A percentile compares a stretch with the other conserved stretches of the same genome.
Conservation (phyloP, 2,888 invertebrate species). For the Acleris literana region DNA sequence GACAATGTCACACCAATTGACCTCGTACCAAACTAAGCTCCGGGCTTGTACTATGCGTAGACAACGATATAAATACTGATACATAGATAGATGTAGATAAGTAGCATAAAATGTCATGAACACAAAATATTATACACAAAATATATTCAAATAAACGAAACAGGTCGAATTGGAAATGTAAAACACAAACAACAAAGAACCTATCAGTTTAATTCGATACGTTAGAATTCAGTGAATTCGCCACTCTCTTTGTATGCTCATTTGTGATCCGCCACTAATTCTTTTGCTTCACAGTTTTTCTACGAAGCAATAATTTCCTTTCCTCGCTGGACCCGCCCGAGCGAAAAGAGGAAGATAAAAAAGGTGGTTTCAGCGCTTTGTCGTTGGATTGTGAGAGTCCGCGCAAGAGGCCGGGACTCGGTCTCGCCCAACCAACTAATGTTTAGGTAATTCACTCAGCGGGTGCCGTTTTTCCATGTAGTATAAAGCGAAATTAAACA, state of each 20-base stretch:
- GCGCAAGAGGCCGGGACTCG: slow-evolving; percentile 37
- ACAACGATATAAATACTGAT: no score
- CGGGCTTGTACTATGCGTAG: no score
- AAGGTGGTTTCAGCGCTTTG: slow-evolving; percentile 69
- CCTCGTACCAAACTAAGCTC: no score
- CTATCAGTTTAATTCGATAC: slow-evolving; percentile 34
- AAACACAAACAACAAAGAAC: slow-evolving; percentile 23
- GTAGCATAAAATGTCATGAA: not conserved
- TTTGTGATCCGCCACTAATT: slow-evolving; percentile 58
- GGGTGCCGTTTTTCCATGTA: not conserved
- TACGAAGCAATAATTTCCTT: slow-evolving; percentile 70
- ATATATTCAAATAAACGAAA: not conserved
- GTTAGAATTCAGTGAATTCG: slow-evolving; percentile 46
- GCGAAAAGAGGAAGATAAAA: slow-evolving; percentile 74
- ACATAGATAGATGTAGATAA: no score
- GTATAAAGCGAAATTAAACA: not conserved
- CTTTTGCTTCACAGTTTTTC: slow-evolving; percentile 59
- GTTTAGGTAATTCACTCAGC: no score
- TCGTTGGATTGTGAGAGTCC: slow-evolving; percentile 53
- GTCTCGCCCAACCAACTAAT: not conserved
- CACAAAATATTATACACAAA: not conserved
- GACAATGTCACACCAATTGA: no score
- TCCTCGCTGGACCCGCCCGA: slow-evolving; percentile 63
- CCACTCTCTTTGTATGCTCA: slow-evolving; percentile 62
- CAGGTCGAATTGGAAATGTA: not conserved